Evolutionary conservation across 1,140 invertebrate genomes (phyloP).

Genomic region (Caerostris darwini): DNA sequence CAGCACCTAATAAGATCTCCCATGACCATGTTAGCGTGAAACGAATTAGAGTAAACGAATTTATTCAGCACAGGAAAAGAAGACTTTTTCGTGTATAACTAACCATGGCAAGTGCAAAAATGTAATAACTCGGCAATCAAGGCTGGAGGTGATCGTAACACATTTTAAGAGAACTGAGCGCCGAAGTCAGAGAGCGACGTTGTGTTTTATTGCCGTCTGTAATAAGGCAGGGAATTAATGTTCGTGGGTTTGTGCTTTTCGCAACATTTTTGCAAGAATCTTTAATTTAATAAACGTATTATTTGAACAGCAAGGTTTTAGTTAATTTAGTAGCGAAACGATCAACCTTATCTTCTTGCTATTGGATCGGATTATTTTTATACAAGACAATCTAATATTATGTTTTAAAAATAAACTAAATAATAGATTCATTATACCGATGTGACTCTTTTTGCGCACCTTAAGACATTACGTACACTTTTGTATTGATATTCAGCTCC

Average conservation of each 20-base stretch:
- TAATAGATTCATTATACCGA: too few relatives aligned
- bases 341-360: too few relatives aligned
- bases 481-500: too few relatives aligned
- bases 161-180: not conserved
- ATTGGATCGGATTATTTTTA: too few relatives aligned
- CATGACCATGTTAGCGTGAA: not conserved
- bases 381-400: too few relatives aligned
- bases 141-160: not conserved
- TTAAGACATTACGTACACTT: too few relatives aligned
- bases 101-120: not conserved
- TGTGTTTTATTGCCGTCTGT: too few relatives aligned
- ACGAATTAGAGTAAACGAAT: constrained; percentile 9
- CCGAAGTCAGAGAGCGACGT: too few relatives aligned
- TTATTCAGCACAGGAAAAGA: not conserved
- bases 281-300: not conserved
- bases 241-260: not conserved
- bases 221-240: not conserved
- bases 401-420: too few relatives aligned
- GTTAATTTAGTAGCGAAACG: not conserved
- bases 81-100: not conserved
- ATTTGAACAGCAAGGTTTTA: not conserved
- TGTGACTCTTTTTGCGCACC: too few relatives aligned
- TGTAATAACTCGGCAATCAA: constrained; percentile 3
- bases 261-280: not conserved
- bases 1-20: not conserved